A percentile compares a stretch with the other conserved stretches of the same genome.
phyloP scores from a whole-genome alignment of 2,888 invertebrate species.

The Cotesia congregata region DNA sequence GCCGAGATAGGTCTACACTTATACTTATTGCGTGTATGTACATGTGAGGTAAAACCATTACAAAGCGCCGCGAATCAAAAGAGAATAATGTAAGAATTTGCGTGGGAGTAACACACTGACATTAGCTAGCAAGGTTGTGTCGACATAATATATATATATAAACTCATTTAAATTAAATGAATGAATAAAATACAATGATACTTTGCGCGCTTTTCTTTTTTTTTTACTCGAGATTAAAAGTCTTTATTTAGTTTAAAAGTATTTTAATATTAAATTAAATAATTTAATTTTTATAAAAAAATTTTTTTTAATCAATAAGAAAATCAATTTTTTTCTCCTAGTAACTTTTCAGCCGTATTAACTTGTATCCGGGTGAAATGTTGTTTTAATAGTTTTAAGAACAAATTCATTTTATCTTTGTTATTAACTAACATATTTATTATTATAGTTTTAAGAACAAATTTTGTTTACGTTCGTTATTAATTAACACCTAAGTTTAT shows the following conservation, averaged over 20 bases:
- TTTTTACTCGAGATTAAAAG: background rate
- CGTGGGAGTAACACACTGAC: background rate
- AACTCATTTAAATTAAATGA: conserved; percentile 40
- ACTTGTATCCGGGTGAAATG: no score
- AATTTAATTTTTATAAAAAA: no score
- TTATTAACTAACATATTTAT: no score
- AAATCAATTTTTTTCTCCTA: no score
- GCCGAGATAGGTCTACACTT: background rate
- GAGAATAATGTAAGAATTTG: conserved; percentile 25
- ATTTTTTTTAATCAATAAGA: no score
- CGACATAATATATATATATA: no score
- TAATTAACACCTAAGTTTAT: no score
- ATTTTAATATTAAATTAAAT: background rate
- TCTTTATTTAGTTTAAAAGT: background rate
- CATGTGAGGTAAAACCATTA: background rate
- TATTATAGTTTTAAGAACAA: no score
- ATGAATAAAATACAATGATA: conserved; percentile 35
- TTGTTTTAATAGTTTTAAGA: no score
- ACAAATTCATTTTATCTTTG: no score
- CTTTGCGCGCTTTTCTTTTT: background rate
- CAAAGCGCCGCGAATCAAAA: background rate
- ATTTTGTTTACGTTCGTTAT: no score
- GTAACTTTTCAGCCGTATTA: no score
- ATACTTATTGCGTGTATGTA: background rate
- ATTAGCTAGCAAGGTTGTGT: conserved; percentile 24